These are phyloP conservation scores for Tinea pellionella DNA, from an alignment of 2,888 invertebrate species.

Conservation along the genomic window DNA sequence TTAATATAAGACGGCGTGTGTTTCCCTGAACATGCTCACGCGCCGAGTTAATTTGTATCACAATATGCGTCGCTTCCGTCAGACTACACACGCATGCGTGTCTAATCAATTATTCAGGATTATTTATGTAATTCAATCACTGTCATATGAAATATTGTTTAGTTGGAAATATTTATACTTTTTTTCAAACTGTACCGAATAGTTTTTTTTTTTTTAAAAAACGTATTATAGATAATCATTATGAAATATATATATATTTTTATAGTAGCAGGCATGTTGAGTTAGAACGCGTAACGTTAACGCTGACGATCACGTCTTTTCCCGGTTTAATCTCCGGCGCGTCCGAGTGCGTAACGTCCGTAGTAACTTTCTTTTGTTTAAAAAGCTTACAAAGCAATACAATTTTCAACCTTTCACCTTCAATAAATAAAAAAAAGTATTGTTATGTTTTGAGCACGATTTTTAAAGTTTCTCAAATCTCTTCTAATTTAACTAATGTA, in stretches of 20 bases:
- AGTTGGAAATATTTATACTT: too few species aligned
- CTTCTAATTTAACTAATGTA: too few species aligned
- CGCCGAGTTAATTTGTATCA: not conserved
- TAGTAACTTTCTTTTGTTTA: not conserved
- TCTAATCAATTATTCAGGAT: not conserved
- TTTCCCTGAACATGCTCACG: conserved; percentile 3
- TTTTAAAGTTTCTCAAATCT: not conserved
- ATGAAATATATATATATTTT: too few species aligned
- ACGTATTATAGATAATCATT: too few species aligned
- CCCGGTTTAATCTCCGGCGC: too few species aligned
- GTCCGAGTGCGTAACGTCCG: too few species aligned
- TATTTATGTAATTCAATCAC: not conserved
- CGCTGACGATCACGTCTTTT: too few species aligned
- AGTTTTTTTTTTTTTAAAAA: too few species aligned
- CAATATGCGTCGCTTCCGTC: conserved; percentile 7
- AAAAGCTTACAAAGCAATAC: not conserved
- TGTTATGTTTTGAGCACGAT: not conserved
- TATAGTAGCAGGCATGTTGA: too few species aligned
- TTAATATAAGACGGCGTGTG: not conserved
- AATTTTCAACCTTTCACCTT: not conserved
- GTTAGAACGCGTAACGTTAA: too few species aligned
- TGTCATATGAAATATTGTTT: too few species aligned
- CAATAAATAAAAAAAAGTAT: not conserved
- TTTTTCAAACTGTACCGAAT: too few species aligned
- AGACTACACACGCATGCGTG: not conserved